phyloP scores from a whole-genome alignment of 2,113 vertebrate species.

The Sturnus vulgaris region DNA sequence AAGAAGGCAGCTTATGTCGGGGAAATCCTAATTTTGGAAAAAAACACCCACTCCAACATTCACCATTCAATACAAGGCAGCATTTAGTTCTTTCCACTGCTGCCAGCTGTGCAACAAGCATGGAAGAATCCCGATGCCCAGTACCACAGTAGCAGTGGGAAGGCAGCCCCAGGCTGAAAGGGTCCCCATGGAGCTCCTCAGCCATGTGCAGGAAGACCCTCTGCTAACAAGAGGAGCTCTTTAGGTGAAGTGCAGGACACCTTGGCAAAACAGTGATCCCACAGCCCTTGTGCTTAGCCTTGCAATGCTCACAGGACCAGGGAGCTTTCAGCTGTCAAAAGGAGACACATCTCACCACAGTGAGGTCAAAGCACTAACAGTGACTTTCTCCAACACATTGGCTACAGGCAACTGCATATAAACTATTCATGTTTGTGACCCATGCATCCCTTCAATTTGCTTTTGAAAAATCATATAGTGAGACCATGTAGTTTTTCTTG shows the following conservation, averaged over 20 bases:
- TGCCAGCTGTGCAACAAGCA: neutral
- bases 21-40: neutral
- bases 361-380: neutral
- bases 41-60: neutral
- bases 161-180: neutral
- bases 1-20: neutral
- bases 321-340: neutral
- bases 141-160: accelerated
- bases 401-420: neutral
- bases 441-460: neutral
- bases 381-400: neutral
- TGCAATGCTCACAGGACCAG: accelerated
- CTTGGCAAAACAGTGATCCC: neutral
- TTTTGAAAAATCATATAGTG: neutral
- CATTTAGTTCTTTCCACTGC: neutral
- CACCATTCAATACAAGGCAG: neutral
- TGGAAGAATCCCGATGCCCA: neutral
- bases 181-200: neutral
- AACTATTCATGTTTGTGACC: neutral
- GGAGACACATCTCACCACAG: neutral
- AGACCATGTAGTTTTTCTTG: neutral
- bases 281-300: neutral
- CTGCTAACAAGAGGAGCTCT: neutral
- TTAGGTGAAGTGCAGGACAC: neutral
- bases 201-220: neutral